These are phyloP conservation scores for Drosophila mettleri DNA, from an alignment of 2,888 invertebrate genomes.

Conservation along the genomic window DNA sequence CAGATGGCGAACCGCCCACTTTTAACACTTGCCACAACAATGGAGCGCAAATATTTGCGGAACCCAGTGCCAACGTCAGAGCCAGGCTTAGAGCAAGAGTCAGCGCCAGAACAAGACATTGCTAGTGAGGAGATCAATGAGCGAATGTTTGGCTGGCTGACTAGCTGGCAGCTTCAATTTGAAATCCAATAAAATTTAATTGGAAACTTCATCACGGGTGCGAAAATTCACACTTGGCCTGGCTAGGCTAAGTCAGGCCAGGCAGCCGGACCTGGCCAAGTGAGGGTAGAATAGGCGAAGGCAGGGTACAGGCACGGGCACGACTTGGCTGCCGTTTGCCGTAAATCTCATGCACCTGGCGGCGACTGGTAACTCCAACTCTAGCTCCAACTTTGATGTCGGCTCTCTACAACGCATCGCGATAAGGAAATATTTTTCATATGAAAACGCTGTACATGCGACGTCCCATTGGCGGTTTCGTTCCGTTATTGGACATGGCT, in stretches of 20 bases:
- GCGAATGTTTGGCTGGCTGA: slow-evolving; percentile 45
- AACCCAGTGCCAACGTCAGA: slow-evolving; percentile 31
- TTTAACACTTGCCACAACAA: slow-evolving; percentile 78
- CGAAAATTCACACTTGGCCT: slow-evolving; percentile 80
- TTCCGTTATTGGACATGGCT: slow-evolving; percentile 70
- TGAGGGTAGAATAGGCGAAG: slow-evolving; percentile 29
- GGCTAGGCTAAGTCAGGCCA: slow-evolving; percentile 22
- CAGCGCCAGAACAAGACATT: slow-evolving; percentile 14
- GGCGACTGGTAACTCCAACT: slow-evolving; percentile 46
- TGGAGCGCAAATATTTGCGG: slow-evolving; percentile 78
- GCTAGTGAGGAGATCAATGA: slow-evolving; percentile 59
- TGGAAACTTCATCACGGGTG: slow-evolving; percentile 83
- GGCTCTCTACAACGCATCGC: slow-evolving; percentile 60
- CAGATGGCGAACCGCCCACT: slow-evolving; percentile 66
- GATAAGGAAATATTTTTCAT: slow-evolving; percentile 78
- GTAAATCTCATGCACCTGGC: slow-evolving; percentile 78
- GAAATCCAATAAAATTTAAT: slow-evolving; percentile 83
- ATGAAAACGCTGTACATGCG: slow-evolving; percentile 61
- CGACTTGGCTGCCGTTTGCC: slow-evolving; percentile 77
- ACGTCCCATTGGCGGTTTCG: slow-evolving; percentile 44
- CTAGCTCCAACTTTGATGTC: slow-evolving; percentile 18
- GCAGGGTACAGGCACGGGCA: slow-evolving; percentile 61
- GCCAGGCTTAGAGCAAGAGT: slow-evolving; percentile 3
- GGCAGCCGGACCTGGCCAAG: slow-evolving; percentile 21
- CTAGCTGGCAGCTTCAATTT: slow-evolving; percentile 71